A percentile compares a stretch with the other conserved stretches of the same genome.
Evolutionary conservation across 1,140 invertebrate genomes (phyloP).

Genomic region (Neoseiulus cucumeris): DNA sequence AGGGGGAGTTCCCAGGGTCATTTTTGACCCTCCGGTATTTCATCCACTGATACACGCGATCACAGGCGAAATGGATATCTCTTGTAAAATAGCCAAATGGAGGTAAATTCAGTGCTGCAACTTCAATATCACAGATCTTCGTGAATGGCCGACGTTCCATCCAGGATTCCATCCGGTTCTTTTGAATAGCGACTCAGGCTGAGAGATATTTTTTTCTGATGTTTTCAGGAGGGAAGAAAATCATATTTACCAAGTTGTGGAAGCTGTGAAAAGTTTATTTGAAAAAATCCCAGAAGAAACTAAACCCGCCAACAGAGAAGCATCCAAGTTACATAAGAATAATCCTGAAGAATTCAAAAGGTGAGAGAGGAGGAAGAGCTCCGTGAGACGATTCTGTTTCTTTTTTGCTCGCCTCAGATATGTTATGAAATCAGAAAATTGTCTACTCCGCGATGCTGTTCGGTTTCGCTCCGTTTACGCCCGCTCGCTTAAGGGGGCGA

Average conservation of each 20-base stretch:
- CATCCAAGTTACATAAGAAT: not conserved
- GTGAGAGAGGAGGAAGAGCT: not conserved
- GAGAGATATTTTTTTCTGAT: not conserved
- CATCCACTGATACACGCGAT: not conserved
- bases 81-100: slow-evolving; percentile 8
- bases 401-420: too few relatives aligned
- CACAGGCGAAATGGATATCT: slow-evolving; percentile 3
- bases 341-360: slow-evolving; percentile 1
- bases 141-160: too few relatives aligned
- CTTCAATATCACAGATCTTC: too few relatives aligned
- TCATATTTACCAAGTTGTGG: slow-evolving; percentile 10
- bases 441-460: too few relatives aligned
- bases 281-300: not conserved
- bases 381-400: too few relatives aligned
- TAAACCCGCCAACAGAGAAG: not conserved
- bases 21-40: not conserved
- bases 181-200: too few relatives aligned
- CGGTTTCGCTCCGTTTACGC: too few relatives aligned
- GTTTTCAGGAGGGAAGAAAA: not conserved
- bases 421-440: too few relatives aligned
- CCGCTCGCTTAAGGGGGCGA: too few relatives aligned
- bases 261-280: not conserved
- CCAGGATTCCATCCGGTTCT: too few relatives aligned
- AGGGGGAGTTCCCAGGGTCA: slow-evolving; percentile 6
- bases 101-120: not conserved